Conservation (phyloP, 2,113 vertebrate genomes). For the Myotis davidii region DNA sequence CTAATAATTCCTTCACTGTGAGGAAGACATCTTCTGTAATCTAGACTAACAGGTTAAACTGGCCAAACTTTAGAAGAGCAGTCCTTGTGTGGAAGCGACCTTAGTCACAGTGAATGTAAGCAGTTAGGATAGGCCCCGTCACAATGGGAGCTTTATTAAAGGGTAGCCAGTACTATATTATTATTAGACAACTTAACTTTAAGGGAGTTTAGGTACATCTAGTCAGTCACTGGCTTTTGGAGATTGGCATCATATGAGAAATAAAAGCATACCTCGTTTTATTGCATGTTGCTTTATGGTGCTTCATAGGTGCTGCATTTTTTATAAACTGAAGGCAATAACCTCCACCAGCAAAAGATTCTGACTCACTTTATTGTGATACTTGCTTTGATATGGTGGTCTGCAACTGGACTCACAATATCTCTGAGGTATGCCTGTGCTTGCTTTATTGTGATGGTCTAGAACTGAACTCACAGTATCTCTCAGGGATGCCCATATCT, state of each 20-base stretch:
- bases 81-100: not conserved
- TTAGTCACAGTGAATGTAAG: slow-evolving; percentile 35
- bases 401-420: not conserved
- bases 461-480: not conserved
- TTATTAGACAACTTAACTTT: slow-evolving; percentile 29
- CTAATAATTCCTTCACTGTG: slow-evolving; percentile 32
- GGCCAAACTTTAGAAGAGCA: slow-evolving; percentile 1
- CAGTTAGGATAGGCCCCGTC: not conserved
- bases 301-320: not conserved
- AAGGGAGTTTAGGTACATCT: not conserved
- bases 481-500: not conserved
- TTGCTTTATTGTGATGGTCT: not conserved
- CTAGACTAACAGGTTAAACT: slow-evolving; percentile 5
- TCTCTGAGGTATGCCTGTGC: not conserved
- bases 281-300: not conserved
- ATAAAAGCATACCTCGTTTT: not conserved
- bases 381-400: not conserved
- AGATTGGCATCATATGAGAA: not conserved
- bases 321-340: not conserved
- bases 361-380: not conserved
- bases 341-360: not conserved
- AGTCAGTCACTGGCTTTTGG: not conserved
- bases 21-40: not conserved
- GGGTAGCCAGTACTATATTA: not conserved
- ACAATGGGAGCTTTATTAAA: slow-evolving; percentile 18